A percentile compares a stretch with the other conserved stretches of the same genome.
These are phyloP conservation scores for Rhingia campestris DNA, from an alignment of 2,888 invertebrate species.

Conservation along the genomic window DNA sequence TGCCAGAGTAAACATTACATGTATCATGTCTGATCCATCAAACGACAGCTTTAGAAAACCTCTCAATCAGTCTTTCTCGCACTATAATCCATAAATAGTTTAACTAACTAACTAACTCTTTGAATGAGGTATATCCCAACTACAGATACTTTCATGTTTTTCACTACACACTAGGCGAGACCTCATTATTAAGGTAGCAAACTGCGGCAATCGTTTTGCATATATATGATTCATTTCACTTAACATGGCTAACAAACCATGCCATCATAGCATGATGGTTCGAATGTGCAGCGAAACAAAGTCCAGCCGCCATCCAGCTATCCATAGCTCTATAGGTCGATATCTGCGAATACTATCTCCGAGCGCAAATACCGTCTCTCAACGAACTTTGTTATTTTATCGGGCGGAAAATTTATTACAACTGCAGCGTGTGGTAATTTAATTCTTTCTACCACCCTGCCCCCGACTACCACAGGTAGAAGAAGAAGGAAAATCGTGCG, in stretches of 20 bases:
- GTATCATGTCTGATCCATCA: slow-evolving; percentile 19
- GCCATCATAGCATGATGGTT: slow-evolving; percentile 42
- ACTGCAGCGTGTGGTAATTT: slow-evolving; percentile 56
- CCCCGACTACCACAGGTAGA: background rate
- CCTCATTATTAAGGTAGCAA: slow-evolving; percentile 67
- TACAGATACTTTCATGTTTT: slow-evolving; percentile 35
- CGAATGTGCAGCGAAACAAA: slow-evolving; percentile 18
- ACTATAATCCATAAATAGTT: slow-evolving; percentile 9
- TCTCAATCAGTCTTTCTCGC: slow-evolving; percentile 51
- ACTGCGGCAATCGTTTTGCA: slow-evolving; percentile 47
- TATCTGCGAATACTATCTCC: slow-evolving; percentile 45
- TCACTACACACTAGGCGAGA: slow-evolving; percentile 48
- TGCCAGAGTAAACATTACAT: slow-evolving; percentile 34
- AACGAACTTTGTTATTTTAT: slow-evolving; percentile 68
- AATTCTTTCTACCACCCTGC: slow-evolving; percentile 5
- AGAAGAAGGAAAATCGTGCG: slow-evolving; percentile 56
- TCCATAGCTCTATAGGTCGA: background rate
- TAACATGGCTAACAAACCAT: slow-evolving; percentile 54
- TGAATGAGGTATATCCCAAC: slow-evolving; percentile 39
- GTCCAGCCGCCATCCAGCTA: slow-evolving; percentile 7
- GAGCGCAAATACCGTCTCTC: slow-evolving; percentile 7
- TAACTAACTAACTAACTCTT: background rate
- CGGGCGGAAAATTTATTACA: slow-evolving; percentile 70
- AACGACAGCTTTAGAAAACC: slow-evolving; percentile 53
- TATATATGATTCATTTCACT: slow-evolving; percentile 58